Conservation (phyloP, 2,797 vertebrate species). For the Gila robusta region DNA sequence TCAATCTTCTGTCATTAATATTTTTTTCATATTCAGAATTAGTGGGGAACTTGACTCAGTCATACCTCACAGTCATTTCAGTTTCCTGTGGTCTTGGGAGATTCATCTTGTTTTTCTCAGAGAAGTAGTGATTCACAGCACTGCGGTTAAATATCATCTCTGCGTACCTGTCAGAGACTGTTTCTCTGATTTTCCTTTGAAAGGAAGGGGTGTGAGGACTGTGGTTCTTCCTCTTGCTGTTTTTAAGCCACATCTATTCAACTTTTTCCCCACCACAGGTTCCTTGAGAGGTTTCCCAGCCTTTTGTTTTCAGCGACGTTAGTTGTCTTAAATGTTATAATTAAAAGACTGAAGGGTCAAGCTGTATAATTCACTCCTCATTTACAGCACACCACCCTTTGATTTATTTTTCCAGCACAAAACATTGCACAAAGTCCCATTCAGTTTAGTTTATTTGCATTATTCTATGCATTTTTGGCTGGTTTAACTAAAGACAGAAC, state of each 20-base stretch:
- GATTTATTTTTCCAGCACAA: not conserved
- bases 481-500: not conserved
- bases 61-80: conserved; percentile 1
- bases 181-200: conserved; percentile 7
- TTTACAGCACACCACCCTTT: not conserved
- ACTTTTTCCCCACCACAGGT: not conserved
- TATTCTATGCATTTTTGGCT: conserved; percentile 1
- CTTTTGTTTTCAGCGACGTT: not conserved
- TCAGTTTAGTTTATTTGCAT: conserved; percentile 14
- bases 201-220: conserved; percentile 1
- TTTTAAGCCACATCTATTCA: not conserved
- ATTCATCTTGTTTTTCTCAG: conserved; percentile 19
- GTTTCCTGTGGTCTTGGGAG: conserved; percentile 24
- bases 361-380: not conserved
- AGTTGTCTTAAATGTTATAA: not conserved
- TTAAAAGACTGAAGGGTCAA: not conserved
- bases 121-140: conserved; percentile 5
- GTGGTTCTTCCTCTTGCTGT: not conserved
- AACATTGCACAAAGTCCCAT: not conserved
- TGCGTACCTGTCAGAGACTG: conserved; percentile 20
- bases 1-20: not conserved
- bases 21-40: not conserved
- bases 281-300: not conserved
- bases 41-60: conserved; percentile 4
- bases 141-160: conserved; percentile 2